Conservation (phyloP, 2,888 invertebrate species). For the Apeira syringaria region DNA sequence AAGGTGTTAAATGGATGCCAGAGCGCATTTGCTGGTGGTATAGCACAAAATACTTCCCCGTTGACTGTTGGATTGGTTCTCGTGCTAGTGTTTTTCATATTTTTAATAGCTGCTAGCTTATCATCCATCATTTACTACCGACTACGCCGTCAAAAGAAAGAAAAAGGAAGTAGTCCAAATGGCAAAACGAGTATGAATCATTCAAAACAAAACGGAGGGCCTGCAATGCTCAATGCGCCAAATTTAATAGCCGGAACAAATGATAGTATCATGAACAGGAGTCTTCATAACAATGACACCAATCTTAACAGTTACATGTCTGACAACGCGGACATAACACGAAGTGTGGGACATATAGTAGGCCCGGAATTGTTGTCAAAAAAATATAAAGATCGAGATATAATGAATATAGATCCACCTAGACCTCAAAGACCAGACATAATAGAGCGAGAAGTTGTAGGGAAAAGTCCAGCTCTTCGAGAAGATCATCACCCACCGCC, state of each 20-base stretch:
- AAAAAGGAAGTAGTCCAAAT: conserved; percentile 87
- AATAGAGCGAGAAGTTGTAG: conserved; percentile 94
- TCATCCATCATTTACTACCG: conserved; percentile 97
- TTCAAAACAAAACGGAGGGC: conserved; percentile 90
- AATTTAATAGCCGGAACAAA: conserved; percentile 86
- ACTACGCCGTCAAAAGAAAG: conserved; percentile 93
- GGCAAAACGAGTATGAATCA: conserved; percentile 88
- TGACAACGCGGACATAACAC: conserved; percentile 89
- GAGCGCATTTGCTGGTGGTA: conserved; percentile 89
- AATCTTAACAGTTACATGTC: conserved; percentile 88
- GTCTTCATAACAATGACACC: conserved; percentile 88
- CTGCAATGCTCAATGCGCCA: conserved; percentile 87
- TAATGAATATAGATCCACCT: conserved; percentile 87
- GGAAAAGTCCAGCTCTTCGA: conserved; percentile 91
- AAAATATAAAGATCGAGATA: conserved; percentile 94
- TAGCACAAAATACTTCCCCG: conserved; percentile 92
- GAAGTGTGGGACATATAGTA: conserved; percentile 90
- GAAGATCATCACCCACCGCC: conserved; percentile 92
- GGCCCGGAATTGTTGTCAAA: conserved; percentile 94
- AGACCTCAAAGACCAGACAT: conserved; percentile 96
- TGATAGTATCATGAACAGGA: conserved; percentile 87
- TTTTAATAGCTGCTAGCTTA: conserved; percentile 93
- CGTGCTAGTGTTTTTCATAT: conserved; percentile 96
- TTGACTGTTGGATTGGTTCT: conserved; percentile 96
- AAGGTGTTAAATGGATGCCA: conserved; percentile 90